phyloP scores from a whole-genome alignment of 2,113 vertebrate species.

The Lutjanus erythropterus region DNA sequence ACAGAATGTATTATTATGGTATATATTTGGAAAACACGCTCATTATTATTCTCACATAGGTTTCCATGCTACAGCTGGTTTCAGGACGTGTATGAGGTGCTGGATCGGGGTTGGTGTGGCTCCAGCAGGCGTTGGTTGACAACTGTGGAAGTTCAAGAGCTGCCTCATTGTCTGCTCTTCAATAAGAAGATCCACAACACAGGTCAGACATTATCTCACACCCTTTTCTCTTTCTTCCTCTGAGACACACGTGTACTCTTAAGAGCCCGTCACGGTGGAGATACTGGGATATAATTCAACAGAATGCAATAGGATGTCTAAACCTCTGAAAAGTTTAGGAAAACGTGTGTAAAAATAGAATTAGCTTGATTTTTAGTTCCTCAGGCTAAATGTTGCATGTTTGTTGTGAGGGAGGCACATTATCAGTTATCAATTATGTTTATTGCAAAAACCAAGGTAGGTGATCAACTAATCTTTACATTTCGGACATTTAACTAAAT shows the following conservation, averaged over 20 bases:
- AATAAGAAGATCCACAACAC: neutral
- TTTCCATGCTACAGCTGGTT: neutral
- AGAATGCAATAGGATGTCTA: no score
- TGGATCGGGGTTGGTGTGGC: neutral
- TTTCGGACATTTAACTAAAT: no score
- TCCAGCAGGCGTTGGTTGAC: slow-evolving; percentile 9
- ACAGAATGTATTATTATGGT: neutral
- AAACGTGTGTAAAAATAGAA: no score
- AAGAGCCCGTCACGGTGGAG: no score
- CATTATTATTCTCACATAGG: neutral
- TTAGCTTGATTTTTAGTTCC: no score
- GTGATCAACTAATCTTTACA: no score
- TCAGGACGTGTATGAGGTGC: neutral
- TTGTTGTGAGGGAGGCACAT: no score
- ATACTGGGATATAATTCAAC: no score
- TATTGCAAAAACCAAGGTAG: no score
- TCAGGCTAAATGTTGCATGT: no score
- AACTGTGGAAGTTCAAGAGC: slow-evolving; percentile 8
- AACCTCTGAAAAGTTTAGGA: no score
- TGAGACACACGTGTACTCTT: neutral
- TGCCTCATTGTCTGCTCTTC: slow-evolving; percentile 11
- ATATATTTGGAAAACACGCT: neutral
- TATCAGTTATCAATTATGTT: no score
- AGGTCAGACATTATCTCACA: slow-evolving; percentile 6
- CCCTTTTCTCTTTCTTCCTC: neutral